A percentile compares a stretch with the other conserved stretches of the same genome.
Evolutionary conservation across 2,113 vertebrate genomes (phyloP).

Genomic region (Mormoops blainvillei): DNA sequence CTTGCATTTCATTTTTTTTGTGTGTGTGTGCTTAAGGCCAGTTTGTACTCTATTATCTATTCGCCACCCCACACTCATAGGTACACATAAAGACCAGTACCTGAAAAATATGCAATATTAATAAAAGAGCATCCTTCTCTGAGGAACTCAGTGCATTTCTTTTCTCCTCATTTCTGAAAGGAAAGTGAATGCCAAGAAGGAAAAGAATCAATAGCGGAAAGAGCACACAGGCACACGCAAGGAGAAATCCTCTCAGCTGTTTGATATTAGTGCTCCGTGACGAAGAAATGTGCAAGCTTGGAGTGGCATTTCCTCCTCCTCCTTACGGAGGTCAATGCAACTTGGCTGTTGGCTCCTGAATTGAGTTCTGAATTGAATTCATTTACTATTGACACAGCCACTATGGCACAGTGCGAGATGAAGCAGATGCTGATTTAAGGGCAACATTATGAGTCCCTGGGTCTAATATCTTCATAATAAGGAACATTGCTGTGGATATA

Average conservation of each 20-base stretch:
- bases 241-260: background rate
- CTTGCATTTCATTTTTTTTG: background rate
- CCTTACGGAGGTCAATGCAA: background rate
- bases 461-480: conserved; percentile 50
- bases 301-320: background rate
- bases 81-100: background rate
- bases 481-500: background rate
- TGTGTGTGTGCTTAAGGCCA: background rate
- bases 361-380: conserved; percentile 44
- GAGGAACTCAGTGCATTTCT: background rate
- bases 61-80: background rate
- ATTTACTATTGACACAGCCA: conserved; percentile 54
- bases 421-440: conserved; percentile 43
- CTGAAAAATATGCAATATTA: background rate
- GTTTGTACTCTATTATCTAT: background rate
- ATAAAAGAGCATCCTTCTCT: background rate
- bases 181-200: background rate
- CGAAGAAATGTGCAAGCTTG: background rate
- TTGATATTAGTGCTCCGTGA: background rate
- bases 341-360: conserved; percentile 38
- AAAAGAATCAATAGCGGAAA: background rate
- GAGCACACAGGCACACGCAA: background rate
- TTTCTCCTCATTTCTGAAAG: background rate
- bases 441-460: background rate
- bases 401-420: background rate